These are phyloP conservation scores for Diadumene lineata DNA, from an alignment of 92 coral and sea anemone genomes.

Conservation along the genomic window DNA sequence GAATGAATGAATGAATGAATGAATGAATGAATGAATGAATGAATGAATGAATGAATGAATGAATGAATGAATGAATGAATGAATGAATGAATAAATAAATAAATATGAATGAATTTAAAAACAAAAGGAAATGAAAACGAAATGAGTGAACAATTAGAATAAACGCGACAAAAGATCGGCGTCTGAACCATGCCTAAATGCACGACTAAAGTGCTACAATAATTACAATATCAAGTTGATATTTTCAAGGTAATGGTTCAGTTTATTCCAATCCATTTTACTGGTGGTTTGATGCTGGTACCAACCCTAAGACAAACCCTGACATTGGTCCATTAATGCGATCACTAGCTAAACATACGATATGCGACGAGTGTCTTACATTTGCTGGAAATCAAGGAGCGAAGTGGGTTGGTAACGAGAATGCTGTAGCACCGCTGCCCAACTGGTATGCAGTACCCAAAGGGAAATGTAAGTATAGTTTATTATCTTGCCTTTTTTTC, in stretches of 20 bases:
- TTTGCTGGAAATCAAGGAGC: conserved; percentile 75
- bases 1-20: too few species aligned
- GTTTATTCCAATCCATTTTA: conserved; percentile 72
- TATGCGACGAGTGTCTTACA: conserved; percentile 79
- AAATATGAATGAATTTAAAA: too few species aligned
- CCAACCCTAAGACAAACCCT: conserved; percentile 67
- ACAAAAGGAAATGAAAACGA: too few species aligned
- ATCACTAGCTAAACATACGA: conserved; percentile 50
- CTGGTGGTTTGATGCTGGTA: conserved; percentile 84
- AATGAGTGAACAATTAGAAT: too few species aligned
- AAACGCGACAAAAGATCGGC: too few species aligned
- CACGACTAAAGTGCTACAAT: too few species aligned
- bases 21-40: too few species aligned
- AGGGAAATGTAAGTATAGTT: conserved; percentile 45
- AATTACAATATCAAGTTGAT: too few species aligned
- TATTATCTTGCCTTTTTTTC: neutral
- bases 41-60: too few species aligned
- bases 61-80: too few species aligned
- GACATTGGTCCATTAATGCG: conserved; percentile 72
- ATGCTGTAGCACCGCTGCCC: conserved; percentile 74
- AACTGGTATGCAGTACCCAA: conserved; percentile 79
- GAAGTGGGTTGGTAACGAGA: conserved; percentile 88
- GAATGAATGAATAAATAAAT: too few species aligned
- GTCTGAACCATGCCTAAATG: too few species aligned
- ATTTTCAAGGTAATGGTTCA: conserved; percentile 30